phyloP scores from a whole-genome alignment of 92 coral and sea anemone species.

The Nematostella vectensis region DNA sequence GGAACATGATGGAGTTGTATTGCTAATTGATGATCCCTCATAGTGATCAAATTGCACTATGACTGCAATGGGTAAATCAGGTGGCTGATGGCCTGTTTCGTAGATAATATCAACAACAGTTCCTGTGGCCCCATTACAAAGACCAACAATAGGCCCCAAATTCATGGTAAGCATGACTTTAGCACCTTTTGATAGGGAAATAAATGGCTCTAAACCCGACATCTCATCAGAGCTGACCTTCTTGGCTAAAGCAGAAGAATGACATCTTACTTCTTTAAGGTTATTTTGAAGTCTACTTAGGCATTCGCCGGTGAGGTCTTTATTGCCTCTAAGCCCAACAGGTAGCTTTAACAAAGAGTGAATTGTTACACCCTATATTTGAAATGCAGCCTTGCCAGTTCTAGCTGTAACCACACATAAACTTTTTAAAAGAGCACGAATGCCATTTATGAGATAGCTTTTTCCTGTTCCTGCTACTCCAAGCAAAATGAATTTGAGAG shows the following conservation, averaged over 20 bases:
- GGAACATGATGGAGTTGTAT: constrained; percentile 41
- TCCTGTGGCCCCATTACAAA: constrained; percentile 42
- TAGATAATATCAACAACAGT: constrained; percentile 23
- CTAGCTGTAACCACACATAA: constrained; percentile 46
- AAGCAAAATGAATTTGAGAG: constrained; percentile 34
- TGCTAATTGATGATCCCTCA: constrained; percentile 38
- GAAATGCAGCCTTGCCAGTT: constrained; percentile 44
- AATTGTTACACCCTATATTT: constrained; percentile 41
- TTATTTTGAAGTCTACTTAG: constrained; percentile 27
- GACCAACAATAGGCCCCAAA: constrained; percentile 42
- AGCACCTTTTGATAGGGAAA: constrained; percentile 20
- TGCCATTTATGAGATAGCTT: constrained; percentile 61
- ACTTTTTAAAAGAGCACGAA: constrained; percentile 35
- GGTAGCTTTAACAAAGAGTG: constrained; percentile 48
- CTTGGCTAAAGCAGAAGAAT: constrained; percentile 16
- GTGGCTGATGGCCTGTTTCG: constrained; percentile 31
- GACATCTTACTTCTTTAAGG: constrained; percentile 35
- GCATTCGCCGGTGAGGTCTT: constrained; percentile 46
- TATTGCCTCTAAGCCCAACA: constrained; percentile 25
- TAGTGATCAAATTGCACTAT: constrained; percentile 49
- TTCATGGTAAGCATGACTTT: constrained; percentile 34
- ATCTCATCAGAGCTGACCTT: constrained; percentile 20
- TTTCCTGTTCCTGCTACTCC: constrained; percentile 42
- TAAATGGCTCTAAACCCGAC: constrained; percentile 20
- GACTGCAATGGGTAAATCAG: constrained; percentile 49